Evolutionary conservation across 2,888 invertebrate genomes (phyloP).

Genomic region (Eristalis tenax): DNA sequence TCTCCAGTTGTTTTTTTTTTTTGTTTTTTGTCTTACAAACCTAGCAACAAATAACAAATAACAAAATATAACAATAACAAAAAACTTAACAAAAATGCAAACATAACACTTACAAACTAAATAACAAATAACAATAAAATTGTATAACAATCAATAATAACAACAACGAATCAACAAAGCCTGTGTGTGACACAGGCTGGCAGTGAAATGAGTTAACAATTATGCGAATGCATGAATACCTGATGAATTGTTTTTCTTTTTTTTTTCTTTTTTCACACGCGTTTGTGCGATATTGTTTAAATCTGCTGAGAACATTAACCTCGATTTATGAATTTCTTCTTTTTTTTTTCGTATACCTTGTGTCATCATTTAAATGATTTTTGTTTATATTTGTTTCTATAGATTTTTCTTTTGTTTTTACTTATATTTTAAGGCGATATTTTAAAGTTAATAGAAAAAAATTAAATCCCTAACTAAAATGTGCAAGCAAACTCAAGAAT

Average conservation of each 20-base stretch:
- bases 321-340: conserved; percentile 42
- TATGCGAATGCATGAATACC: conserved; percentile 59
- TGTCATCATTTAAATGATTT: conserved; percentile 62
- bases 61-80: conserved; percentile 20
- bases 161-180: conserved; percentile 49
- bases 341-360: conserved; percentile 27
- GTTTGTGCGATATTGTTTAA: conserved; percentile 20
- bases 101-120: conserved; percentile 40
- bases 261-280: conserved; percentile 15
- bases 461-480: conserved; percentile 31
- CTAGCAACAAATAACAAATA: conserved; percentile 63
- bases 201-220: conserved; percentile 60
- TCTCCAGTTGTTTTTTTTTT: conserved; percentile 50
- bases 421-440: conserved; percentile 53
- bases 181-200: conserved; percentile 53
- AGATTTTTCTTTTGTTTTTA: neutral
- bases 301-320: conserved; percentile 67
- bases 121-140: conserved; percentile 29
- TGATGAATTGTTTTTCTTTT: conserved; percentile 45
- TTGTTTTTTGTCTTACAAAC: conserved; percentile 57
- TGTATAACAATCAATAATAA: conserved; percentile 41
- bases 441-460: conserved; percentile 6
- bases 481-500: conserved; percentile 53
- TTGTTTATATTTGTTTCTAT: neutral
- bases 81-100: conserved; percentile 49